Base-by-base conservation (phyloP, 2,888 invertebrate genomes). In the Phalangium opilio region DNA sequence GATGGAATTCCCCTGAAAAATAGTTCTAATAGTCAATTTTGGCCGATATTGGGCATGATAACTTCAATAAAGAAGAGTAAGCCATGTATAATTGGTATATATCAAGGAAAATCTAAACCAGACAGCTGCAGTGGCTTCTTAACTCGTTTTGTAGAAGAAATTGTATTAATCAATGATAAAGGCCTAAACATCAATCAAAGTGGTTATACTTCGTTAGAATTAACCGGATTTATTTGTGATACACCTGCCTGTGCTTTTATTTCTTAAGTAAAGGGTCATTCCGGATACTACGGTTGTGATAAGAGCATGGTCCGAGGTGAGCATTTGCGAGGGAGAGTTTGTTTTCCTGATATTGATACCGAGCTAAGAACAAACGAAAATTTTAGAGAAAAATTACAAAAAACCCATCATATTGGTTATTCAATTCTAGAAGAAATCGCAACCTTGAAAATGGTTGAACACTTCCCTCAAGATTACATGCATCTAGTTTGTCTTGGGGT, bases 401-500 rank as follows among this genome's bases (percentile, higher is more conserved):
- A 53, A 19, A 54, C 51, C 27, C 56, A 55, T 34, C 59, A 60
- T 43, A 43, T 50, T 17, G 50, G 46, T 10, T 34, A 47, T 14
- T 46, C 55, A 32, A 43, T 51, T 18, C 36, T 63, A 41, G 57
- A 54, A 21, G 49, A 3, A 5, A 42, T 43, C 11, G 2, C 38
- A 8, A 21, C 19, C 20, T 48, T 48, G 15, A 36, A 18, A n/a
- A 20, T 61, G 49, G 54, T 62, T 11, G 48, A 53, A 10, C 44
- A 56, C 45, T 53, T 64, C 46, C 60, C 60, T 7, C 32, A 58
- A 15, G 59, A 63, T 15, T 58, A 59, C 47, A 58, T 63, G 62
- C 64, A 64, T 43, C 44, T 61, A 8, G 50, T 60, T 8, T 62
- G 58, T 39, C 50, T 63, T 19, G 62, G 61, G 8, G 58, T 61